Percentiles rank a stretch among this genome's conserved stretches.
These are phyloP conservation scores for Catharus ustulatus DNA, from an alignment of 2,797 vertebrate genomes.

Conservation along the genomic window DNA sequence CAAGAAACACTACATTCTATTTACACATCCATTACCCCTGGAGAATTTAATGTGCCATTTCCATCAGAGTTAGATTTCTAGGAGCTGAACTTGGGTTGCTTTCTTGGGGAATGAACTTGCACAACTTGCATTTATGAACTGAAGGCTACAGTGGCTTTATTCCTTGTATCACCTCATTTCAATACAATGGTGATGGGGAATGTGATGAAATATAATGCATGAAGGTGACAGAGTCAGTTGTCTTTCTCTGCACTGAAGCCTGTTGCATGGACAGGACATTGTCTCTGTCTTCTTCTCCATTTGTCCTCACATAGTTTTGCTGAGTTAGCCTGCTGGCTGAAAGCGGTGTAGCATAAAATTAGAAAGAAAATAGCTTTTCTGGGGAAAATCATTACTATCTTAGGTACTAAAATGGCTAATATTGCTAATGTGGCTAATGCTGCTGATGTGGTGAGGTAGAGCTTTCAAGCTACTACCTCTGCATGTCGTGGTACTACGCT, in stretches of 20 bases:
- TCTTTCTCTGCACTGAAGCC: neutral
- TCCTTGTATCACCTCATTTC: neutral
- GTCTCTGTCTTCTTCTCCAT: neutral
- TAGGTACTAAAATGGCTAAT: neutral
- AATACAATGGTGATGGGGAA: neutral
- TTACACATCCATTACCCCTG: neutral
- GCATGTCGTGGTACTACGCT: accelerated
- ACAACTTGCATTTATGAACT: neutral
- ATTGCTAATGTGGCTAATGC: neutral
- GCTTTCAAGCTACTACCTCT: neutral
- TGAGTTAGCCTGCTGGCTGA: neutral
- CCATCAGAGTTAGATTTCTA: constrained; percentile 17
- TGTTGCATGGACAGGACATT: neutral
- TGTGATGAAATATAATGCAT: neutral
- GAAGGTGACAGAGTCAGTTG: neutral
- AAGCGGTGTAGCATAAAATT: neutral
- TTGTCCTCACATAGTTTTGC: neutral
- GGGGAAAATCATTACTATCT: neutral
- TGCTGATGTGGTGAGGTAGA: neutral
- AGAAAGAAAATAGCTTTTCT: neutral
- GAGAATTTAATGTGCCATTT: constrained; percentile 39
- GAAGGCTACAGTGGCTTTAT: neutral
- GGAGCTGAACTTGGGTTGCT: neutral
- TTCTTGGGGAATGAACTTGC: neutral
- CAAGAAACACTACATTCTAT: neutral